These are phyloP conservation scores for Guaruba guarouba DNA, from an alignment of 2,113 vertebrate genomes.

Conservation along the genomic window DNA sequence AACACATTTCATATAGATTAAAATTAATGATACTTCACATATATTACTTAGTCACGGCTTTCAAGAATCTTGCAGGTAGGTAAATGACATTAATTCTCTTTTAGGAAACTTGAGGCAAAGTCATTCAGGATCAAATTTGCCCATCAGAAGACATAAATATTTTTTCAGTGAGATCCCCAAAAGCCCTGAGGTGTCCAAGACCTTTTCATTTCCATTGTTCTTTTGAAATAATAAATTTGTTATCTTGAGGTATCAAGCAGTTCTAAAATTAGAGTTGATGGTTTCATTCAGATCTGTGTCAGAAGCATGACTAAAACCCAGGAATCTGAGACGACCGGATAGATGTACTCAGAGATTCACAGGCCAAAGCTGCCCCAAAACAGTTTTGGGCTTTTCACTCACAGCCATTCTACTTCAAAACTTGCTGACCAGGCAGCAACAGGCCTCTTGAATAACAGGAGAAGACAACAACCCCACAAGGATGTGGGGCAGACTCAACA, in stretches of 20 bases:
- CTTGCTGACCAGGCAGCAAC: background rate
- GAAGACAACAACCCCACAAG: background rate
- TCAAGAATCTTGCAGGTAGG: background rate
- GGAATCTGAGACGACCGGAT: background rate
- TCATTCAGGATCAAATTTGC: background rate
- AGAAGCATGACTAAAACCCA: background rate
- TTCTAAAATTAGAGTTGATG: background rate
- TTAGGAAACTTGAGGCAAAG: background rate
- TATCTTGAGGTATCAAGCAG: background rate
- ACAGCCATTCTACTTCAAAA: background rate
- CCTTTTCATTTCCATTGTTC: background rate
- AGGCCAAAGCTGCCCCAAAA: background rate
- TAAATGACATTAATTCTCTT: background rate
- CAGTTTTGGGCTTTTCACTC: background rate
- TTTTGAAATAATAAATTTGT: background rate
- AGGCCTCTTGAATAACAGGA: background rate
- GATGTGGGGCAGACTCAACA: background rate
- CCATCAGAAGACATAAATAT: background rate
- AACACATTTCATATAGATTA: background rate
- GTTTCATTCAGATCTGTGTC: background rate
- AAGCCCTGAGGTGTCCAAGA: background rate
- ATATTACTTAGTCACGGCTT: background rate
- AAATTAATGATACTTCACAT: background rate
- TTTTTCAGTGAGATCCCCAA: background rate
- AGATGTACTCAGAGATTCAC: background rate